phyloP scores from a whole-genome alignment of 2,797 vertebrate species.

The Remorina albescens region DNA sequence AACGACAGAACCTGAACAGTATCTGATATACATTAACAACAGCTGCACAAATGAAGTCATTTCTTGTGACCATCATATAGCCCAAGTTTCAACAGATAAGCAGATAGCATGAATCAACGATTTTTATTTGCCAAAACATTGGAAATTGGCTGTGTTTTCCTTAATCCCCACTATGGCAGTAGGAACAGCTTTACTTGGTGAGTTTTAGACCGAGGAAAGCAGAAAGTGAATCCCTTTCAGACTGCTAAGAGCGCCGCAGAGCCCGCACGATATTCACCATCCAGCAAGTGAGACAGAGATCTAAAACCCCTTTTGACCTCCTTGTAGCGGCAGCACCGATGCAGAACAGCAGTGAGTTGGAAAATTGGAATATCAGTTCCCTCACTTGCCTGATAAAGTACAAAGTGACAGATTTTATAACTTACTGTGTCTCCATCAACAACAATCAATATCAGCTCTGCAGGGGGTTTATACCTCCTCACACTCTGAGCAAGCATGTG shows the following conservation, averaged over 20 bases:
- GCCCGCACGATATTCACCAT: background rate
- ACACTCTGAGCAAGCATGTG: background rate
- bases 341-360: background rate
- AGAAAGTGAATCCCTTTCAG: background rate
- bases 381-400: background rate
- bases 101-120: background rate
- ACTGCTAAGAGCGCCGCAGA: constrained; percentile 5
- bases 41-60: too few species aligned
- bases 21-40: background rate
- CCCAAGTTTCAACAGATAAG: background rate
- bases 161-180: background rate
- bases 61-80: too few species aligned
- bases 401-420: background rate
- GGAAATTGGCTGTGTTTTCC: too few species aligned
- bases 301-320: background rate
- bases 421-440: constrained; percentile 3
- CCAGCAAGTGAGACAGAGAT: background rate
- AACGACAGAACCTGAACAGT: background rate
- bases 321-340: background rate
- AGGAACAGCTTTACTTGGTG: background rate
- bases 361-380: background rate
- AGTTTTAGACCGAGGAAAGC: background rate
- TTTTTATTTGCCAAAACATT: too few species aligned
- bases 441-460: background rate
- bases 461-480: background rate